These are phyloP conservation scores for Eidolon helvum DNA, from an alignment of 2,113 vertebrate species.

Conservation along the genomic window DNA sequence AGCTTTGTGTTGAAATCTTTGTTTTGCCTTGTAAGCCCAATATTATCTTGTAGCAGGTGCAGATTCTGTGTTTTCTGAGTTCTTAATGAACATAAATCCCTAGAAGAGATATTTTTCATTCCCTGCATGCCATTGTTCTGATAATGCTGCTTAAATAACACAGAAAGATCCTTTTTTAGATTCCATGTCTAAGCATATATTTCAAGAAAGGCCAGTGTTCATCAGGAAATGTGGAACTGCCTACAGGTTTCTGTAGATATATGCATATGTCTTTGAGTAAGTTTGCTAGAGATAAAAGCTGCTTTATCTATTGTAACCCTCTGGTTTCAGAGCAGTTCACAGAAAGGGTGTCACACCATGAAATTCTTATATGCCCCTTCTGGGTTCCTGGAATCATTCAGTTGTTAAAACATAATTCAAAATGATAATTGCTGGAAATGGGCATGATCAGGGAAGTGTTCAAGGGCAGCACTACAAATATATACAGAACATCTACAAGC, in stretches of 20 bases:
- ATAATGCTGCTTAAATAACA: slow-evolving; percentile 48
- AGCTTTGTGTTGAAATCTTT: slow-evolving; percentile 54
- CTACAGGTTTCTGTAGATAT: neutral
- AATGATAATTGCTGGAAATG: slow-evolving; percentile 39
- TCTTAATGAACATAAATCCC: slow-evolving; percentile 59
- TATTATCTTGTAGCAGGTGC: slow-evolving; percentile 71
- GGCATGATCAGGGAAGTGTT: neutral
- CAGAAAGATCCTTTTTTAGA: slow-evolving; percentile 27
- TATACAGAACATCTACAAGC: slow-evolving; percentile 22
- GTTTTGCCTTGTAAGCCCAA: slow-evolving; percentile 54
- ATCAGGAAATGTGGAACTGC: neutral
- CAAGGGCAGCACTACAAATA: slow-evolving; percentile 6
- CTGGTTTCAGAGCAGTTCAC: neutral
- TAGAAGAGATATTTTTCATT: slow-evolving; percentile 62
- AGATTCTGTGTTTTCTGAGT: slow-evolving; percentile 42
- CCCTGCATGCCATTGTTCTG: slow-evolving; percentile 36
- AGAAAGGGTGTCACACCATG: neutral
- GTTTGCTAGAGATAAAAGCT: neutral
- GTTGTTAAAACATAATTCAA: slow-evolving; percentile 27
- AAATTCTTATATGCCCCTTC: neutral
- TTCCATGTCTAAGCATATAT: neutral
- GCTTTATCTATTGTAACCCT: neutral
- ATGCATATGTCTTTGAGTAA: neutral
- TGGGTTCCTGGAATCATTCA: neutral
- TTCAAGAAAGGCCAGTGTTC: slow-evolving; percentile 38